These are phyloP conservation scores for Ypsolopha sequella DNA, from an alignment of 2,888 invertebrate species.

Conservation along the genomic window DNA sequence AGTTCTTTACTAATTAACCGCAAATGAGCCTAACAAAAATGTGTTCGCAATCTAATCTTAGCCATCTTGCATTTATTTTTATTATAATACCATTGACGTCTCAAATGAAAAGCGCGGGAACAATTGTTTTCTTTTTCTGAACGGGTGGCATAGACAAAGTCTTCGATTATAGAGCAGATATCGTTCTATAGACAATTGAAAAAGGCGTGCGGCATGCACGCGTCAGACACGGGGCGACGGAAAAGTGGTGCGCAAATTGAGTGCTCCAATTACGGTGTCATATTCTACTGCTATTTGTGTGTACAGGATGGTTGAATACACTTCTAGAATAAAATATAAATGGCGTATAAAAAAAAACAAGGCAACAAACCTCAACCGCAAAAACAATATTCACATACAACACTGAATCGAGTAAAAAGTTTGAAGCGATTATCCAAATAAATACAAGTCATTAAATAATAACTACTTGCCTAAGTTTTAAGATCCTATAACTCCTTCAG, in stretches of 20 bases:
- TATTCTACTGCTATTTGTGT: slow-evolving; percentile 21
- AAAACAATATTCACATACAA: too few species aligned
- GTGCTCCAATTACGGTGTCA: slow-evolving; percentile 66
- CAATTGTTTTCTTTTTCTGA: slow-evolving; percentile 31
- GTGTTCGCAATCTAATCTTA: background rate
- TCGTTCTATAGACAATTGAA: slow-evolving; percentile 45
- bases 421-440: too few species aligned
- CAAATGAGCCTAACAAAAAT: slow-evolving; percentile 1
- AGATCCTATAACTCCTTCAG: too few species aligned
- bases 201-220: slow-evolving; percentile 27
- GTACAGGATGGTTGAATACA: background rate
- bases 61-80: slow-evolving; percentile 3
- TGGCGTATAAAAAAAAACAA: background rate
- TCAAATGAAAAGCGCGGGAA: slow-evolving; percentile 19
- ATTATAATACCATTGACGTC: slow-evolving; percentile 6
- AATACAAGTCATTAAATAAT: too few species aligned
- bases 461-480: too few species aligned
- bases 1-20: background rate
- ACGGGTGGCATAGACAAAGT: slow-evolving; percentile 41
- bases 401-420: too few species aligned
- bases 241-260: slow-evolving; percentile 62
- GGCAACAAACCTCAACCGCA: too few species aligned
- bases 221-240: slow-evolving; percentile 35
- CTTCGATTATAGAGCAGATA: slow-evolving; percentile 39
- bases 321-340: background rate